Conservation (phyloP, 1,140 invertebrate genomes). For the Wasmannia auropunctata region DNA sequence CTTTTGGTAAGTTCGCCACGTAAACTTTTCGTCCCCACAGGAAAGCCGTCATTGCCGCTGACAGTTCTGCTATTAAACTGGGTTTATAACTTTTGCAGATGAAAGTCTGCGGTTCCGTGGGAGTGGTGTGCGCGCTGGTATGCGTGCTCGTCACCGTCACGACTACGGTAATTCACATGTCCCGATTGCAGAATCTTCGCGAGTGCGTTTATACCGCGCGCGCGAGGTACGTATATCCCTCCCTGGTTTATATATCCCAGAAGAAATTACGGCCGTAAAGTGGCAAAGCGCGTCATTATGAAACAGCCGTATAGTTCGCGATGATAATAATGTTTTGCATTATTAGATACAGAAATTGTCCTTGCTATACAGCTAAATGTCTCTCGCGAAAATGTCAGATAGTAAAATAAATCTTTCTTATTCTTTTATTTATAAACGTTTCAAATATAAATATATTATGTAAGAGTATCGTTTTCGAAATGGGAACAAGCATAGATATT, state of each 20-base stretch:
- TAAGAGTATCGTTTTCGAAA: background rate
- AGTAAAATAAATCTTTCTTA: background rate
- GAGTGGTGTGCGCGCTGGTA: conserved; percentile 92
- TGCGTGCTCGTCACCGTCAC: conserved; percentile 96
- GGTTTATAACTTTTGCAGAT: conserved; percentile 88
- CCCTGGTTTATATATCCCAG: background rate
- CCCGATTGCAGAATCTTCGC: conserved; percentile 92
- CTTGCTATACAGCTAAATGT: background rate
- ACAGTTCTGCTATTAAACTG: conserved; percentile 19
- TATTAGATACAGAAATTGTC: background rate
- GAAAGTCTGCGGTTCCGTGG: conserved; percentile 93
- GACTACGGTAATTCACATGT: conserved; percentile 97
- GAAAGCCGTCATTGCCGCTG: background rate
- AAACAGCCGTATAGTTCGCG: background rate
- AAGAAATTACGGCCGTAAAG: background rate
- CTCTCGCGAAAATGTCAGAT: background rate
- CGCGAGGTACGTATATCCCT: conserved; percentile 78
- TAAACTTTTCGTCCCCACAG: conserved; percentile 26
- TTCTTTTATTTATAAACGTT: too few species aligned
- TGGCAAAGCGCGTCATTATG: background rate
- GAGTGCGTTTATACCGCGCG: conserved; percentile 93
- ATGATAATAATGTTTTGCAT: background rate
- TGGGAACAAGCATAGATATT: background rate
- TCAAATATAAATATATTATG: background rate
- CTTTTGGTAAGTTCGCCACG: conserved; percentile 89